Evolutionary conservation across 2,113 vertebrate species (phyloP).

Genomic region (Acanthochromis polyacanthus): DNA sequence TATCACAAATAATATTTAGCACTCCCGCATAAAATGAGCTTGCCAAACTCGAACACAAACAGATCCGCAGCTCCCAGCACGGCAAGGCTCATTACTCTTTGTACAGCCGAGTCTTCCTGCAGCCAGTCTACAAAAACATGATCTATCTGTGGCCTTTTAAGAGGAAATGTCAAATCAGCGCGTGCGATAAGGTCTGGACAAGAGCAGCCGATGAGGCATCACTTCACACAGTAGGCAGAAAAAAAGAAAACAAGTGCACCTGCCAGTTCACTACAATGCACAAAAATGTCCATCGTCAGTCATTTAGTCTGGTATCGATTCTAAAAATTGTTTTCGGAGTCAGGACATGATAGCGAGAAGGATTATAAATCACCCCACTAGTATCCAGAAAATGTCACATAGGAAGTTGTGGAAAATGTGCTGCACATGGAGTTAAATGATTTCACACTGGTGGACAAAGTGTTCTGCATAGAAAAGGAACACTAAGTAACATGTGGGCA

Average conservation of each 20-base stretch:
- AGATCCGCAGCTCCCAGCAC: constrained; percentile 6
- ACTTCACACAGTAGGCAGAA: neutral
- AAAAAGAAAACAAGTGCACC: constrained; percentile 9
- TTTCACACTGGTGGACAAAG: no score
- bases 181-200: constrained; percentile 59
- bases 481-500: neutral
- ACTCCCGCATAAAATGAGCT: constrained; percentile 19
- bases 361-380: constrained; percentile 32
- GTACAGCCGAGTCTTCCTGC: constrained; percentile 26
- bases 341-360: constrained; percentile 30
- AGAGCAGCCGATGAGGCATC: constrained; percentile 59
- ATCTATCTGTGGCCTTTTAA: constrained; percentile 79
- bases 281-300: constrained; percentile 43
- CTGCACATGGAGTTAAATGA: neutral
- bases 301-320: constrained; percentile 65
- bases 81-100: constrained; percentile 44
- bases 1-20: constrained; percentile 30
- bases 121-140: constrained; percentile 59
- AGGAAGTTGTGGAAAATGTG: neutral
- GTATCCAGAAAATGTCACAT: constrained; percentile 20
- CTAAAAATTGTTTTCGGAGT: constrained; percentile 33
- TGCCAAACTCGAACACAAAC: constrained; percentile 32
- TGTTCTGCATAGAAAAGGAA: neutral
- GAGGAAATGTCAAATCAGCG: constrained; percentile 81
- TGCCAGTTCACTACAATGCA: constrained; percentile 11